phyloP scores from a whole-genome alignment of 2,888 invertebrate genomes.

The Euproctis similis region DNA sequence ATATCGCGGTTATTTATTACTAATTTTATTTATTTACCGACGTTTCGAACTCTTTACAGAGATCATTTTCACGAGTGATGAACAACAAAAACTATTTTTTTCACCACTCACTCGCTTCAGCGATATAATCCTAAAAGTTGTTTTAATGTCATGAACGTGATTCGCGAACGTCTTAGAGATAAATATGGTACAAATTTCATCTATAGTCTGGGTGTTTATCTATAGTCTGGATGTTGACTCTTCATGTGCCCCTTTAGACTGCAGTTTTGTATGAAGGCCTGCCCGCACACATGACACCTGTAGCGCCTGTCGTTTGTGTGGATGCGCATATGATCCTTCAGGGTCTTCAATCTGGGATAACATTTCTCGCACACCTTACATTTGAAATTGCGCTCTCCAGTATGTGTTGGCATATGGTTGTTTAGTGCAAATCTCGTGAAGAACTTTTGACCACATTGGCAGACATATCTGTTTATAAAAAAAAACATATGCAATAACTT shows the following conservation, averaged over 20 bases:
- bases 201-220: too few species aligned
- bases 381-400: slow-evolving; percentile 58
- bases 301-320: slow-evolving; percentile 58
- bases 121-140: too few species aligned
- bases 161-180: too few species aligned
- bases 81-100: too few species aligned
- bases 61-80: too few species aligned
- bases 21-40: too few species aligned
- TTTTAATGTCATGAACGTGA: too few species aligned
- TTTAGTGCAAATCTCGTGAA: slow-evolving; percentile 61
- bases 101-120: too few species aligned
- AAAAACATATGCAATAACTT: too few species aligned
- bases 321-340: slow-evolving; percentile 59
- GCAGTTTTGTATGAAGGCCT: slow-evolving; percentile 65
- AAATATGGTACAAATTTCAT: too few species aligned
- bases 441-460: slow-evolving; percentile 62
- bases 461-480: slow-evolving; percentile 45
- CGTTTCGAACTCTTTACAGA: too few species aligned
- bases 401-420: slow-evolving; percentile 67
- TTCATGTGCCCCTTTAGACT: slow-evolving; percentile 64
- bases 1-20: too few species aligned
- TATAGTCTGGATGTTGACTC: slow-evolving; percentile 61
- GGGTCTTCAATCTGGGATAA: slow-evolving; percentile 56
- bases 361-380: slow-evolving; percentile 62
- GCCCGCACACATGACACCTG: slow-evolving; percentile 54